These are phyloP conservation scores for Polypedilum vanderplanki DNA, from an alignment of 1,140 invertebrate genomes.

Conservation along the genomic window DNA sequence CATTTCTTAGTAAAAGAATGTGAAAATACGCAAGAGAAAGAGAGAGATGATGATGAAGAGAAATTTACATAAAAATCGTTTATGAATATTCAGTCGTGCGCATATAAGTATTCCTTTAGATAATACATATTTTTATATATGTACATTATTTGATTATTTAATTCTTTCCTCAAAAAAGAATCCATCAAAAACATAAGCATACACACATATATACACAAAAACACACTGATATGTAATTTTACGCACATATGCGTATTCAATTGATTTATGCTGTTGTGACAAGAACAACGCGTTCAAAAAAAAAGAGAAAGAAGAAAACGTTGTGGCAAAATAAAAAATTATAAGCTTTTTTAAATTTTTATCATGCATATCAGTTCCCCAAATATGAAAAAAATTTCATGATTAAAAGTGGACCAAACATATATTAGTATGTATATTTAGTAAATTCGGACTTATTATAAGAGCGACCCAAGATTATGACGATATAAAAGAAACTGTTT, in stretches of 20 bases:
- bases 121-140: neutral
- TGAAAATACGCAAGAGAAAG: no score
- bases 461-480: neutral
- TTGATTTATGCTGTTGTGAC: no score
- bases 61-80: neutral
- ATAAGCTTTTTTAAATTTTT: neutral
- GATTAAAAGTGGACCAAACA: neutral
- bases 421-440: neutral
- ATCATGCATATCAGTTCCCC: constrained; percentile 5
- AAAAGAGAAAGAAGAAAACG: no score
- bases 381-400: neutral
- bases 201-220: no score
- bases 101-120: neutral
- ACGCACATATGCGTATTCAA: no score
- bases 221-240: no score
- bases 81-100: constrained; percentile 5
- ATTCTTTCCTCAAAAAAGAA: no score
- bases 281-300: no score
- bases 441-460: neutral
- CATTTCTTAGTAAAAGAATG: no score
- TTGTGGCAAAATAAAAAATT: neutral
- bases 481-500: neutral
- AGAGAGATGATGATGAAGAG: no score
- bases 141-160: neutral
- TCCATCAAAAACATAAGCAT: no score